phyloP scores from a whole-genome alignment of 1,140 invertebrate genomes.

The Chrysomallon squamiferum region DNA sequence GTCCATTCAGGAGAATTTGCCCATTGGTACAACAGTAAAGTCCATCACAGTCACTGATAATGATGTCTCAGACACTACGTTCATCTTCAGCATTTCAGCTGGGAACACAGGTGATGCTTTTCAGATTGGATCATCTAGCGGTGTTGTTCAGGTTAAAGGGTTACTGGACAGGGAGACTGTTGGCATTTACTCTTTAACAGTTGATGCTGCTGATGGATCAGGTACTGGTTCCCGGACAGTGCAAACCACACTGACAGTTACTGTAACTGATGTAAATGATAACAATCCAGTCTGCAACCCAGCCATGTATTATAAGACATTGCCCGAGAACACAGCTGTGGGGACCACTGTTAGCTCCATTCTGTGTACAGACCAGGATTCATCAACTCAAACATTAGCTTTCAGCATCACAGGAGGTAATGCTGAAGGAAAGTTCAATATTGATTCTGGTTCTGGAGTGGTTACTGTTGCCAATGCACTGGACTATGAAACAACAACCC shows the following conservation, averaged over 20 bases:
- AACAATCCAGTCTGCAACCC: conserved; percentile 29
- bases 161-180: conserved; percentile 22
- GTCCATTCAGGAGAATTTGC: conserved; percentile 19
- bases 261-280: conserved; percentile 38
- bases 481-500: conserved; percentile 33
- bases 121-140: conserved; percentile 26
- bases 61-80: conserved; percentile 28
- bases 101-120: conserved; percentile 26
- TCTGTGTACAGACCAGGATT: conserved; percentile 29
- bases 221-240: conserved; percentile 11
- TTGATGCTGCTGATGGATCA: conserved; percentile 24
- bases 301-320: conserved; percentile 1
- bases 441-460: conserved; percentile 15
- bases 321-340: conserved; percentile 21
- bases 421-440: conserved; percentile 6
- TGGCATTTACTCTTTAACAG: conserved; percentile 14
- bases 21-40: conserved; percentile 26
- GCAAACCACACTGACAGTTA: conserved; percentile 29
- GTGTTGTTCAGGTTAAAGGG: conserved; percentile 18
- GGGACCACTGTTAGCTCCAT: conserved; percentile 19
- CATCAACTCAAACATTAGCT: conserved; percentile 12
- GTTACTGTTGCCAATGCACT: conserved; percentile 16
- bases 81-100: conserved; percentile 18
- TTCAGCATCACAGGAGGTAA: conserved; percentile 27
- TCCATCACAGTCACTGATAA: conserved; percentile 27